Percentiles rank a stretch among this genome's conserved stretches.
phyloP scores from a whole-genome alignment of 2,113 vertebrate genomes.

The Cryptomyrus ogoouensis region DNA sequence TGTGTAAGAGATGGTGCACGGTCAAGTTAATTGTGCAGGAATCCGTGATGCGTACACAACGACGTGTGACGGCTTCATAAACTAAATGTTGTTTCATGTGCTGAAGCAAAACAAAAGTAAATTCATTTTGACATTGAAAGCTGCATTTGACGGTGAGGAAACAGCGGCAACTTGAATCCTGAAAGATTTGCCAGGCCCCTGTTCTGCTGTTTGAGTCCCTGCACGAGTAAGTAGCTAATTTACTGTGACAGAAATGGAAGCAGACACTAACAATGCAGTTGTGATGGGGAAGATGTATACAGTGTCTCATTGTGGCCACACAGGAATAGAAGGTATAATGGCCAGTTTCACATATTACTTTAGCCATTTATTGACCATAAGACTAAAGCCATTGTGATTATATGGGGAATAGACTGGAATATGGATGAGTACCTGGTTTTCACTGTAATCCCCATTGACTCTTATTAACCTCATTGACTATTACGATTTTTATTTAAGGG shows the following conservation, averaged over 20 bases:
- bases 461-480: background rate
- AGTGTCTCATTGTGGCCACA: background rate
- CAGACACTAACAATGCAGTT: background rate
- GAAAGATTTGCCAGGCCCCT: background rate
- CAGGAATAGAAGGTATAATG: background rate
- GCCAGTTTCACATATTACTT: background rate
- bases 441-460: background rate
- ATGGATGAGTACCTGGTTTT: background rate
- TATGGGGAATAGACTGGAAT: background rate
- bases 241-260: background rate
- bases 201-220: background rate
- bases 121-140: background rate
- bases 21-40: background rate
- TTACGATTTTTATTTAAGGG: background rate
- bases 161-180: background rate
- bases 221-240: background rate
- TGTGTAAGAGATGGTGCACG: background rate
- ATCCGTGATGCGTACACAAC: background rate
- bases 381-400: background rate
- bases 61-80: background rate
- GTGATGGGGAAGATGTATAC: background rate
- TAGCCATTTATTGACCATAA: background rate
- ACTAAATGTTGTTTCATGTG: background rate
- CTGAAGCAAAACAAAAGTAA: background rate
- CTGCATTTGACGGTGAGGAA: background rate